Evolutionary conservation across 2,888 invertebrate species (phyloP), one percentile per base, ranked within the genome.

Genomic region (Hypena proboscidalis): DNA sequence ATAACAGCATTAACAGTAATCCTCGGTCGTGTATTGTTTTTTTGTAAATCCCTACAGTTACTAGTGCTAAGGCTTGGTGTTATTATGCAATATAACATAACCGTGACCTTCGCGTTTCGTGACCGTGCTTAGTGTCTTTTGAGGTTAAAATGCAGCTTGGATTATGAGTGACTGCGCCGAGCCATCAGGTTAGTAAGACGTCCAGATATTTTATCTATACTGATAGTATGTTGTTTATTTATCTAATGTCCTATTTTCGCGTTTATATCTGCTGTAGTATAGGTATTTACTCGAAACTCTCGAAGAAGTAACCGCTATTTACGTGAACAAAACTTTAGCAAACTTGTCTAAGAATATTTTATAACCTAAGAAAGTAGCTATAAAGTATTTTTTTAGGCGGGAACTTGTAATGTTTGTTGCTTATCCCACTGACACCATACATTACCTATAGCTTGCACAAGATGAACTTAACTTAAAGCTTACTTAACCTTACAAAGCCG

Each of bases 91-190:
- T 76, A 75, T 79, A 80, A 77, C 83, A 85, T 85, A 87, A 79
- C 86, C 83, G 89, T 89, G 90, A 90, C 90, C 90, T 90, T 89
- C 83, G 80, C 69, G 73, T 80, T 65, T 84, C 77, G 83, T 87
- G 82, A 83, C 80, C 79, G 87, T 87, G 84, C 78, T 70, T 75
- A 78, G 83, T 90, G 89, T 79, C 80, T 83, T 87, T 89, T 88
- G 89, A 89, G 90, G 90, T 90, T 89, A 90, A 84, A 82, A 90
- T 90, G 90, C 88, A 88, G 77, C 85, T 88, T 84, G 86, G 87
- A 89, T 88, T 84, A 83, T 90, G 78, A 88, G 76, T 74, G 82
- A 84, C 83, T 80, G 90, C 88, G 86, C 85, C 85, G 85, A 86
- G 81, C 80, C 83, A 84, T 83, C 88, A 89, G 90, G 90, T 90